These are phyloP conservation scores for Actinopyga echinites DNA, from an alignment of 53 echinoderm and acorn worm species.

Conservation along the genomic window DNA sequence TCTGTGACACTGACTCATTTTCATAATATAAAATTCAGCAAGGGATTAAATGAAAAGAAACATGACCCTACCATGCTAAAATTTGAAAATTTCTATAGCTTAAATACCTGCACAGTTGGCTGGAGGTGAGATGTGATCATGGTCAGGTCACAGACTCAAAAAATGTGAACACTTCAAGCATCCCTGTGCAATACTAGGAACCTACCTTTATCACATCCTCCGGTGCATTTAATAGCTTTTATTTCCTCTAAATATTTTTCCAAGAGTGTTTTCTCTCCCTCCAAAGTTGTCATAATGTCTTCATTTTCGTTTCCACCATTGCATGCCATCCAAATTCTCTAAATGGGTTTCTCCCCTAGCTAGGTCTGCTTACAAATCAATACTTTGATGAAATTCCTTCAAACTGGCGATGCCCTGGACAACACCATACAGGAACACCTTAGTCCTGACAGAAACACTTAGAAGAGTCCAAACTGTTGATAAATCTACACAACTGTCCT, in stretches of 20 bases:
- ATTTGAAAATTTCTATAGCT: no score
- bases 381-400: neutral
- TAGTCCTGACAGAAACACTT: neutral
- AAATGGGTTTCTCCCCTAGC: neutral
- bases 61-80: no score
- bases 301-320: neutral
- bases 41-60: no score
- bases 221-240: conserved; percentile 24
- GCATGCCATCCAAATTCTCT: neutral
- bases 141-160: no score
- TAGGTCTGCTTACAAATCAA: neutral
- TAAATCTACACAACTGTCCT: no score
- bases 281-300: conserved; percentile 26
- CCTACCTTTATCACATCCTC: conserved; percentile 28
- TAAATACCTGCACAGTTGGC: no score
- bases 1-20: no score
- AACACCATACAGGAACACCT: neutral
- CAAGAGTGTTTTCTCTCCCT: conserved; percentile 25
- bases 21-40: no score
- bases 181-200: no score
- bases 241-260: conserved; percentile 29
- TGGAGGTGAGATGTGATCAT: no score
- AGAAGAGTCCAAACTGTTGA: no score
- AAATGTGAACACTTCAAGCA: no score
- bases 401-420: neutral